phyloP scores from a whole-genome alignment of 1,140 invertebrate species.

The Periplaneta americana region DNA sequence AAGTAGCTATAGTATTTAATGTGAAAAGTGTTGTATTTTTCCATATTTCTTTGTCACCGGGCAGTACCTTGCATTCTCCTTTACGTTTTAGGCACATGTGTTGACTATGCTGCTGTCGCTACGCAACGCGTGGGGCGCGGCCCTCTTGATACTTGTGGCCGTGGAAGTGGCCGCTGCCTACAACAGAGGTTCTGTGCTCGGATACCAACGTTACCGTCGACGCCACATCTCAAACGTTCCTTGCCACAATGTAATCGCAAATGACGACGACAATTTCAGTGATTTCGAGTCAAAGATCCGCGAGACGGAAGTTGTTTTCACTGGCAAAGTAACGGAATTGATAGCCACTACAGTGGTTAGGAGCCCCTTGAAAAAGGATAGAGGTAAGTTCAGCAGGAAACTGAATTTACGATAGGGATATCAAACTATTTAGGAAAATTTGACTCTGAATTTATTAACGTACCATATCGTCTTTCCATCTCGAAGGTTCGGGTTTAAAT shows the following conservation, averaged over 20 bases:
- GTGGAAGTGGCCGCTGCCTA: neutral
- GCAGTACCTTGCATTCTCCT: too few species aligned
- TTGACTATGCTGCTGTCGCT: too few species aligned
- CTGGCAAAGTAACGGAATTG: slow-evolving; percentile 55
- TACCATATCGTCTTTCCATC: too few species aligned
- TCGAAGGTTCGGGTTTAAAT: too few species aligned
- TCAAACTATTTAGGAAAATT: too few species aligned
- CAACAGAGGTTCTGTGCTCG: neutral
- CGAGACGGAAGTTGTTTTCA: slow-evolving; percentile 58
- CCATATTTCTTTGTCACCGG: too few species aligned
- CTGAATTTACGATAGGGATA: too few species aligned
- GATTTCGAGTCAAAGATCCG: slow-evolving; percentile 37
- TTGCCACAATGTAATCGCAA: neutral
- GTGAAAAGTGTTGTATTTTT: too few species aligned
- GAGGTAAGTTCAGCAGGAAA: slow-evolving; percentile 35
- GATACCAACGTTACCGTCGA: neutral
- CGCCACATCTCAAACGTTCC: neutral
- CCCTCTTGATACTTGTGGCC: neutral
- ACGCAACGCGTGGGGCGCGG: neutral
- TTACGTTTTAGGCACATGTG: too few species aligned
- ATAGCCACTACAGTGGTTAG: slow-evolving; percentile 31
- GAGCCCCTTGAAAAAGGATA: slow-evolving; percentile 28
- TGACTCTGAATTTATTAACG: too few species aligned
- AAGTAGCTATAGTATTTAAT: too few species aligned
- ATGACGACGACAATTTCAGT: neutral